phyloP scores from a whole-genome alignment of 2,113 vertebrate genomes.

The Siphamia tubifer region DNA sequence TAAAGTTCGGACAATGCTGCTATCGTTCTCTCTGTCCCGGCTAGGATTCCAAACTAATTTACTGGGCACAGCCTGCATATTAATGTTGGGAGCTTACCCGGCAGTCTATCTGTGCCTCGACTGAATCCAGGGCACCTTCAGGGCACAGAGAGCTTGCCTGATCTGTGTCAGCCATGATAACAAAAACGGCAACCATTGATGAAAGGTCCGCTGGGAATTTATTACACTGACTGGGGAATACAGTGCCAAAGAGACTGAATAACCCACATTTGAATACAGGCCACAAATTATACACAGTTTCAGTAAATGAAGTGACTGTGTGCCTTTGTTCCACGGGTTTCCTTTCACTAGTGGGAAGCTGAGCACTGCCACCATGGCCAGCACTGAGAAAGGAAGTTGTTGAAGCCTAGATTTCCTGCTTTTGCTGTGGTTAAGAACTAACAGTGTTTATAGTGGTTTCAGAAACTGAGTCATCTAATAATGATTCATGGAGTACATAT shows the following conservation, averaged over 20 bases:
- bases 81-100: slow-evolving; percentile 54
- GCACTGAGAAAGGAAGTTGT: slow-evolving; percentile 94
- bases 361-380: slow-evolving; percentile 83
- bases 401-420: slow-evolving; percentile 96
- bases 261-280: slow-evolving; percentile 84
- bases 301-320: slow-evolving; percentile 85
- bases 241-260: slow-evolving; percentile 70
- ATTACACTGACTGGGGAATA: slow-evolving; percentile 67
- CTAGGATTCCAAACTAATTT: slow-evolving; percentile 51
- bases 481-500: slow-evolving; percentile 91
- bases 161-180: slow-evolving; percentile 66
- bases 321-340: slow-evolving; percentile 87
- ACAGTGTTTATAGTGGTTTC: slow-evolving; percentile 91
- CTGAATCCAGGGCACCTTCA: slow-evolving; percentile 66
- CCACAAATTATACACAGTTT: slow-evolving; percentile 92
- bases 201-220: slow-evolving; percentile 72
- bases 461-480: slow-evolving; percentile 96
- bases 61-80: slow-evolving; percentile 51
- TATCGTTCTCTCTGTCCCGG: neutral
- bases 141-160: slow-evolving; percentile 51
- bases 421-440: slow-evolving; percentile 89
- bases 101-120: slow-evolving; percentile 35
- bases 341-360: slow-evolving; percentile 83
- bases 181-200: slow-evolving; percentile 67
- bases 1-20: slow-evolving; percentile 10